Percentiles rank a stretch among this genome's conserved stretches.
These are phyloP conservation scores for Catocala sponsa DNA, from an alignment of 2,888 invertebrate genomes.

Conservation along the genomic window DNA sequence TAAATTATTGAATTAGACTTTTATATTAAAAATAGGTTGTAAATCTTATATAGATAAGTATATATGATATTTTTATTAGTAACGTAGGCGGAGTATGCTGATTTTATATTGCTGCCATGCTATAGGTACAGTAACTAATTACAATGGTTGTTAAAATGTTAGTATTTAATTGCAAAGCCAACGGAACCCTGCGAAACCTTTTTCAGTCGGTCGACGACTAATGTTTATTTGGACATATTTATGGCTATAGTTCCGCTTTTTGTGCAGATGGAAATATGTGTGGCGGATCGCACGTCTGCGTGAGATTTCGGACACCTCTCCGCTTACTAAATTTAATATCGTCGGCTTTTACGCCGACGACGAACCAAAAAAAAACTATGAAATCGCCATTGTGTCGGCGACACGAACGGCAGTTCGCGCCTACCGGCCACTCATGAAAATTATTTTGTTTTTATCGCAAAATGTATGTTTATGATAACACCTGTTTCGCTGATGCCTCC, in stretches of 20 bases:
- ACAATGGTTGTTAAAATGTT: slow-evolving; percentile 30
- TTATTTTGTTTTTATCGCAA: slow-evolving; percentile 87
- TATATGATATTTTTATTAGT: too few relatives aligned
- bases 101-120: not conserved
- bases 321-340: slow-evolving; percentile 88
- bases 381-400: slow-evolving; percentile 87
- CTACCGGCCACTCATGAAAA: slow-evolving; percentile 87
- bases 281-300: slow-evolving; percentile 88
- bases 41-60: too few relatives aligned
- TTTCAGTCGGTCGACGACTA: slow-evolving; percentile 79
- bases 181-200: slow-evolving; percentile 75
- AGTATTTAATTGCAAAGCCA: slow-evolving; percentile 56
- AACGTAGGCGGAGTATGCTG: too few relatives aligned
- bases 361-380: slow-evolving; percentile 80
- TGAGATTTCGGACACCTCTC: slow-evolving; percentile 88
- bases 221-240: slow-evolving; percentile 89
- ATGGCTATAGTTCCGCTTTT: slow-evolving; percentile 89
- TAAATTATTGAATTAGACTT: too few relatives aligned
- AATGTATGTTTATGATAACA: slow-evolving; percentile 89
- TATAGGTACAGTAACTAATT: not conserved
- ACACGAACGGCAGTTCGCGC: slow-evolving; percentile 86
- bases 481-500: slow-evolving; percentile 87
- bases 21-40: too few relatives aligned
- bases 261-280: slow-evolving; percentile 88
- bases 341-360: slow-evolving; percentile 83